Conservation (phyloP, 2,113 vertebrate species). For the Tyrannus savana region DNA sequence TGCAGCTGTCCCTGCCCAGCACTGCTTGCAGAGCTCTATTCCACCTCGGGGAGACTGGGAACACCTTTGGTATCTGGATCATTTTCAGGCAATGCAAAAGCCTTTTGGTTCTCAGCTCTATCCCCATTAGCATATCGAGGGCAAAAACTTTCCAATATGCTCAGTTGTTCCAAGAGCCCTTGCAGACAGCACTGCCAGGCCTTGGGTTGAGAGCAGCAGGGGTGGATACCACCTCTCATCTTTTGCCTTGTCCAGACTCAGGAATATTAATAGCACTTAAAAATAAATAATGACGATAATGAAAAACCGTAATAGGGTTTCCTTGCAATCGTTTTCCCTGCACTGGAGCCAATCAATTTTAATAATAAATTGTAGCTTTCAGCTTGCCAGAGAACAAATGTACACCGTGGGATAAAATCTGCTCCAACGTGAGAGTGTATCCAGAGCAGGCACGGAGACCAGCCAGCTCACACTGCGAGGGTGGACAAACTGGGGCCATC, state of each 20-base stretch:
- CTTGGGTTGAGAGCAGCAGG: background rate
- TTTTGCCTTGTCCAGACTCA: conserved; percentile 1
- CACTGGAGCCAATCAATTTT: conserved; percentile 62
- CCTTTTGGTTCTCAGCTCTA: background rate
- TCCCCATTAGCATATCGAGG: background rate
- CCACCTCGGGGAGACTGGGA: background rate
- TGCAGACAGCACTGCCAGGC: background rate
- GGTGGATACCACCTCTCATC: conserved; percentile 6
- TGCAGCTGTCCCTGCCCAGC: background rate
- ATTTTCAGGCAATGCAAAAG: background rate
- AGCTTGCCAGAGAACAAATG: conserved; percentile 51
- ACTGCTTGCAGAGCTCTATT: background rate
- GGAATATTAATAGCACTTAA: conserved; percentile 70
- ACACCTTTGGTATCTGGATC: background rate
- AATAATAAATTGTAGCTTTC: conserved; percentile 65
- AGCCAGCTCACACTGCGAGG: background rate
- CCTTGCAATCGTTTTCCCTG: conserved; percentile 46
- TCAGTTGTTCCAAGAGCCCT: background rate
- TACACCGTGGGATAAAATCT: background rate
- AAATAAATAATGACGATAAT: conserved; percentile 67
- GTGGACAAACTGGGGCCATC: background rate
- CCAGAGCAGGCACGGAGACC: background rate
- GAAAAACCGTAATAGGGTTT: conserved; percentile 64
- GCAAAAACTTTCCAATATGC: background rate
- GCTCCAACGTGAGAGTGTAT: background rate